A percentile compares a stretch with the other conserved stretches of the same genome.
These are phyloP conservation scores for Hyperoplus lanceolatus DNA, from an alignment of 2,797 vertebrate species.

Conservation along the genomic window DNA sequence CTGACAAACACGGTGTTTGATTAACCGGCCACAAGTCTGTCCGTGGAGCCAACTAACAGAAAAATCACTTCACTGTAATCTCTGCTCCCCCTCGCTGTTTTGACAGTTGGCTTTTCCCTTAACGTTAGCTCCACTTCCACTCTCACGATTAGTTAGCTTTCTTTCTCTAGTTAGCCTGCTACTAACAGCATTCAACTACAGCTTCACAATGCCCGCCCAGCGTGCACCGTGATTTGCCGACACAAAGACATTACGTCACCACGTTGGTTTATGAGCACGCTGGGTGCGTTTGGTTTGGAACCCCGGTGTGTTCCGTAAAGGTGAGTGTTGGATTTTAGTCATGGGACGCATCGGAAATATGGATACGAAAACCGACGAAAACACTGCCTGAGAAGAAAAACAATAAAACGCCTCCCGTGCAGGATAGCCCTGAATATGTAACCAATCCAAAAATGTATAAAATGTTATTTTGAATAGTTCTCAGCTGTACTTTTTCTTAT, in stretches of 20 bases:
- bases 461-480: constrained; percentile 49
- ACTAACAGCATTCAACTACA: constrained; percentile 73
- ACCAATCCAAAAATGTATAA: constrained; percentile 2
- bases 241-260: constrained; percentile 61
- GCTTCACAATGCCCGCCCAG: constrained; percentile 82
- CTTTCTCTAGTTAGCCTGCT: constrained; percentile 87
- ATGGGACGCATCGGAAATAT: not conserved
- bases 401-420: constrained; percentile 13
- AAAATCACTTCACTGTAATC: constrained; percentile 44
- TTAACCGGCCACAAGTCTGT: constrained; percentile 49
- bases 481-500: constrained; percentile 14
- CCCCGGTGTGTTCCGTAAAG: constrained; percentile 3
- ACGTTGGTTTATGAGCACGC: constrained; percentile 41
- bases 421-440: not conserved
- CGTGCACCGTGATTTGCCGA: constrained; percentile 75
- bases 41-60: constrained; percentile 53
- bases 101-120: constrained; percentile 80
- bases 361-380: too few relatives aligned
- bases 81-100: constrained; percentile 69
- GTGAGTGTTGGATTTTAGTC: not conserved
- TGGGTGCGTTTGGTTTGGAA: constrained; percentile 43
- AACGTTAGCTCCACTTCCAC: constrained; percentile 80
- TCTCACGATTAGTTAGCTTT: constrained; percentile 85
- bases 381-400: too few relatives aligned
- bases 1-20: constrained; percentile 73